phyloP scores from a whole-genome alignment of 1,140 invertebrate genomes.

The Aphelinus atriplicis region DNA sequence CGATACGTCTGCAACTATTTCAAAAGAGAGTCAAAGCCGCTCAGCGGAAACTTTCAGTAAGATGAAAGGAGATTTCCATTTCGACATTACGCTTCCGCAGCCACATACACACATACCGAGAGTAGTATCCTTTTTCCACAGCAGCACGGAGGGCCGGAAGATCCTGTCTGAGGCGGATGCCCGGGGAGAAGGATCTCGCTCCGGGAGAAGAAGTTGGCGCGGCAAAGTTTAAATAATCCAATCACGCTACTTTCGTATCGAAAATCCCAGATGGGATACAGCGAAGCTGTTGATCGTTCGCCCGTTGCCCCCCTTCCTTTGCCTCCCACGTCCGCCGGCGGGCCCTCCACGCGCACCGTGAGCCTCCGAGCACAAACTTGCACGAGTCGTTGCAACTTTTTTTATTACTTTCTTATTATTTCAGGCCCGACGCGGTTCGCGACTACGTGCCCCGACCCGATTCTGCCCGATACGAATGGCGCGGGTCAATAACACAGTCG shows the following conservation, averaged over 20 bases:
- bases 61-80: conserved; percentile 21
- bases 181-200: neutral
- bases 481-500: too few relatives aligned
- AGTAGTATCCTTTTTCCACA: conserved; percentile 26
- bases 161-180: neutral
- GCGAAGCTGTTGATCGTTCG: conserved; percentile 23
- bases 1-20: neutral
- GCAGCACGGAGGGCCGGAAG: neutral
- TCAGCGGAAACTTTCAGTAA: conserved; percentile 17
- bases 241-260: conserved; percentile 29
- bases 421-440: neutral
- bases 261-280: conserved; percentile 23
- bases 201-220: neutral
- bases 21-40: neutral
- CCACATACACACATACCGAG: neutral
- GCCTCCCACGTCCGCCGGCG: neutral
- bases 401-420: conserved; percentile 38
- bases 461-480: neutral
- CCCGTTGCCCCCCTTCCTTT: neutral
- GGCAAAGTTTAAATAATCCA: conserved; percentile 47
- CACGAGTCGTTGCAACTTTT: neutral
- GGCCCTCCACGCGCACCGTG: neutral
- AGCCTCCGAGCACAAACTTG: too few relatives aligned
- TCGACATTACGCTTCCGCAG: neutral
- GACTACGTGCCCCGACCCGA: neutral